These are phyloP conservation scores for Zaprionus obscuricornis DNA, from an alignment of 2,888 invertebrate genomes.

Conservation along the genomic window DNA sequence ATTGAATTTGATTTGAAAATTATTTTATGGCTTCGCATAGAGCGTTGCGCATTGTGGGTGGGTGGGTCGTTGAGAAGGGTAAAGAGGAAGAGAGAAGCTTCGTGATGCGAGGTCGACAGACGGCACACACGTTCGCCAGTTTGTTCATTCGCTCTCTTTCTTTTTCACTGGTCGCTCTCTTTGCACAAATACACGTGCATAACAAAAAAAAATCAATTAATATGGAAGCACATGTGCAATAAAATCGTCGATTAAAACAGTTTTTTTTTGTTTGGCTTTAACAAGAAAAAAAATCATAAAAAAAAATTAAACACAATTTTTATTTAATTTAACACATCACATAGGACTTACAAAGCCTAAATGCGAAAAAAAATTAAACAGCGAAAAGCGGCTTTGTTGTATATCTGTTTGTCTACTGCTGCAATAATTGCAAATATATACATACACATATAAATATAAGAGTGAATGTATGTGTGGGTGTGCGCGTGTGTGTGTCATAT, in stretches of 20 bases:
- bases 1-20: constrained; percentile 29
- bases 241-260: constrained; percentile 21
- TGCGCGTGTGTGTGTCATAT: constrained; percentile 1
- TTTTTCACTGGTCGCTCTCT: constrained; percentile 36
- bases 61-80: too few species aligned
- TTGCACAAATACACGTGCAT: constrained; percentile 53
- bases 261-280: constrained; percentile 15
- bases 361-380: constrained; percentile 15
- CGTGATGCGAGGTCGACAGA: constrained; percentile 53
- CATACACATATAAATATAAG: constrained; percentile 12
- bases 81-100: too few species aligned
- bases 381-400: constrained; percentile 32
- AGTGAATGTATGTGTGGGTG: neutral
- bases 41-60: constrained; percentile 29
- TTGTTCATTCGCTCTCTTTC: constrained; percentile 17
- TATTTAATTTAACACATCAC: constrained; percentile 14
- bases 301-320: constrained; percentile 11
- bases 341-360: constrained; percentile 25
- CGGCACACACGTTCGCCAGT: constrained; percentile 31
- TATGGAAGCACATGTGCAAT: constrained; percentile 61
- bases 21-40: constrained; percentile 50
- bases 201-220: constrained; percentile 71
- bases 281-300: constrained; percentile 1
- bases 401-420: constrained; percentile 24
- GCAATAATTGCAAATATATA: constrained; percentile 43